phyloP scores from a whole-genome alignment of 35 echinoderm and acorn worm genomes.

The Ptychodera flava region DNA sequence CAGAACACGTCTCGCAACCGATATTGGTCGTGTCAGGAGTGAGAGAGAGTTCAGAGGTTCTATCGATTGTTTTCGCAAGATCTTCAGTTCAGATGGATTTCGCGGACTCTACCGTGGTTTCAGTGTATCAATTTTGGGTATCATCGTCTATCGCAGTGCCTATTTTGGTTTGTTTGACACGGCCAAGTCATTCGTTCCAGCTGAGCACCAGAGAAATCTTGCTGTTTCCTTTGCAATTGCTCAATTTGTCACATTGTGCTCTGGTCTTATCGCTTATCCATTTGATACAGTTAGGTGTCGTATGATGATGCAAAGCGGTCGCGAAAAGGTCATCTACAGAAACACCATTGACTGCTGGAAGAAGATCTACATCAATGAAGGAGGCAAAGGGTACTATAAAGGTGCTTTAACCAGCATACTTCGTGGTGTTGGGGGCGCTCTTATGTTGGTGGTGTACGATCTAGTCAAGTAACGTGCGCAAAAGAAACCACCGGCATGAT shows the following conservation, averaged over 20 bases:
- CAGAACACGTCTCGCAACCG: neutral
- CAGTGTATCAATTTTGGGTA: neutral
- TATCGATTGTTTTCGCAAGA: neutral
- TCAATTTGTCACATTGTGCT: neutral
- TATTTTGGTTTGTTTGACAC: slow-evolving; percentile 14
- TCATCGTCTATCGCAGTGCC: neutral
- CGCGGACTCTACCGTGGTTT: slow-evolving; percentile 6
- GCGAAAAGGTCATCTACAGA: neutral
- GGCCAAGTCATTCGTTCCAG: neutral
- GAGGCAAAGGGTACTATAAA: neutral
- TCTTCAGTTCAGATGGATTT: slow-evolving; percentile 3
- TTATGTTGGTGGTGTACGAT: slow-evolving; percentile 4
- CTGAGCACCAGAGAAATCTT: neutral
- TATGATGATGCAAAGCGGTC: slow-evolving; percentile 10
- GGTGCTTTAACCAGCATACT: neutral
- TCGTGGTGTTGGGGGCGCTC: neutral
- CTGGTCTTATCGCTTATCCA: neutral
- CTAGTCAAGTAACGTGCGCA: too few relatives aligned
- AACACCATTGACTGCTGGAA: slow-evolving; percentile 3
- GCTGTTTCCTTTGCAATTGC: neutral
- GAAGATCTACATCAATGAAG: slow-evolving; percentile 5
- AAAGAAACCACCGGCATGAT: too few relatives aligned
- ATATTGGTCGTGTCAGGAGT: neutral
- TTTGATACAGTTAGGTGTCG: slow-evolving; percentile 6
- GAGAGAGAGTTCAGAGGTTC: neutral